A percentile compares a stretch with the other conserved stretches of the same genome.
These are phyloP conservation scores for Solenodon paradoxus DNA, from an alignment of 2,113 vertebrate species.

Conservation along the genomic window DNA sequence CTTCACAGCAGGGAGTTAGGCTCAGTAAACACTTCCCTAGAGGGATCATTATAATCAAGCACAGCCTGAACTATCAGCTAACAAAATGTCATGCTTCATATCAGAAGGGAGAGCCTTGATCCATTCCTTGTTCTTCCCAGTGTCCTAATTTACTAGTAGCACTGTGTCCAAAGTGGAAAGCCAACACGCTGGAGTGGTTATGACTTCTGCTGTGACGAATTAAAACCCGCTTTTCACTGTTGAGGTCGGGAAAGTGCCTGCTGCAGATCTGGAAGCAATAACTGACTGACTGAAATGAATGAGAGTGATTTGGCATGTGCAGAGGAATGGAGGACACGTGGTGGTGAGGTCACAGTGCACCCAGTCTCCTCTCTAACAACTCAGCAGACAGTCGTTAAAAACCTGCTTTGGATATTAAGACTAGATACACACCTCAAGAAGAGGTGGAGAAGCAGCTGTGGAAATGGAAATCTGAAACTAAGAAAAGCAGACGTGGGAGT, in stretches of 20 bases:
- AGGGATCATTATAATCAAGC: not conserved
- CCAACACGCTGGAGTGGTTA: not conserved
- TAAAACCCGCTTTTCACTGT: not conserved
- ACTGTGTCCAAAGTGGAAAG: not conserved
- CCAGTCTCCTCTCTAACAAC: not conserved
- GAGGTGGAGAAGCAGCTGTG: not conserved
- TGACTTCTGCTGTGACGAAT: not conserved
- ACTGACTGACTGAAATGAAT: not conserved
- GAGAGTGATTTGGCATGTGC: not conserved
- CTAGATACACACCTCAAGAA: not conserved
- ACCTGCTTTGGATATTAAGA: not conserved
- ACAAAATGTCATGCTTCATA: not conserved
- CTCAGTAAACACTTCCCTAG: not conserved
- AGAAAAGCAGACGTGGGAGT: not conserved
- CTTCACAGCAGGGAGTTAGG: not conserved
- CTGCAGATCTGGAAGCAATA: slow-evolving; percentile 17
- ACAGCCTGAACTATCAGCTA: not conserved
- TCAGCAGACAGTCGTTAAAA: not conserved
- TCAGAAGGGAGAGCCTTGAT: not conserved
- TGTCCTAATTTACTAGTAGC: not conserved
- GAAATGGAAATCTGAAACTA: not conserved
- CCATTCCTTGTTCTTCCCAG: not conserved
- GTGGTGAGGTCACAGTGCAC: not conserved
- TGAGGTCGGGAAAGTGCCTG: not conserved
- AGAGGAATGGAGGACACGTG: too few species aligned